Evolutionary conservation across 2,888 invertebrate species (phyloP).

Genomic region (Rhorus exstirpatorius): DNA sequence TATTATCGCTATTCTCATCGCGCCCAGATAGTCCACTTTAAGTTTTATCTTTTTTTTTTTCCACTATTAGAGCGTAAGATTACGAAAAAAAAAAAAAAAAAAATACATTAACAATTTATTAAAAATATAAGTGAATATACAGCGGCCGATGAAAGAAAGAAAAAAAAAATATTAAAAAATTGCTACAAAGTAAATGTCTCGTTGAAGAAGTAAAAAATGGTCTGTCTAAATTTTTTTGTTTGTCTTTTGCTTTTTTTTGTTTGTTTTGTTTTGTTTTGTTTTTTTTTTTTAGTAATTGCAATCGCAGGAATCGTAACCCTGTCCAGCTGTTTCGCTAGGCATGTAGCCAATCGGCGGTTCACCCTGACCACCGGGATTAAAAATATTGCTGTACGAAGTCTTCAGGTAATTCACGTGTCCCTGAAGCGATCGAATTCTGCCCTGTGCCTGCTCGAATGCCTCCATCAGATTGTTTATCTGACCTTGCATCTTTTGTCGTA

Average conservation of each 20-base stretch:
- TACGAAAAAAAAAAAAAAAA: slow-evolving; percentile 44
- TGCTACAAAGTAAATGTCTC: slow-evolving; percentile 32
- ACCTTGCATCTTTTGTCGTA: slow-evolving; percentile 90
- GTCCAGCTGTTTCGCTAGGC: slow-evolving; percentile 71
- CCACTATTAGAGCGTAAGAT: slow-evolving; percentile 43
- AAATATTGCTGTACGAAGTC: slow-evolving; percentile 83
- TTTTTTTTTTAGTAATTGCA: slow-evolving; percentile 77
- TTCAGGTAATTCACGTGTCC: slow-evolving; percentile 89
- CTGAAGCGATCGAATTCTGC: slow-evolving; percentile 89
- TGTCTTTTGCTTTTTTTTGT: slow-evolving; percentile 2
- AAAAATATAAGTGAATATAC: slow-evolving; percentile 64
- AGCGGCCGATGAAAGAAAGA: slow-evolving; percentile 56
- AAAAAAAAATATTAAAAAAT: slow-evolving; percentile 41
- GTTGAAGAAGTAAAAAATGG: slow-evolving; percentile 2
- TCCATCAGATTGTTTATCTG: slow-evolving; percentile 90
- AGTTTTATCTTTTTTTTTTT: slow-evolving; percentile 27
- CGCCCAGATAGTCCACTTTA: slow-evolving; percentile 25
- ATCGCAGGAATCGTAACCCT: slow-evolving; percentile 82
- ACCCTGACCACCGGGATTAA: slow-evolving; percentile 76
- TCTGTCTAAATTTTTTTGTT: neutral
- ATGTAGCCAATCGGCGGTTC: slow-evolving; percentile 72
- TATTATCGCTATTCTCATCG: slow-evolving; percentile 41
- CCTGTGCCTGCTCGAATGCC: slow-evolving; percentile 90
- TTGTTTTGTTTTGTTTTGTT: neutral
- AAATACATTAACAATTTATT: slow-evolving; percentile 77